These are phyloP conservation scores for Pararge aegeria DNA, from an alignment of 1,140 invertebrate species.

Conservation along the genomic window DNA sequence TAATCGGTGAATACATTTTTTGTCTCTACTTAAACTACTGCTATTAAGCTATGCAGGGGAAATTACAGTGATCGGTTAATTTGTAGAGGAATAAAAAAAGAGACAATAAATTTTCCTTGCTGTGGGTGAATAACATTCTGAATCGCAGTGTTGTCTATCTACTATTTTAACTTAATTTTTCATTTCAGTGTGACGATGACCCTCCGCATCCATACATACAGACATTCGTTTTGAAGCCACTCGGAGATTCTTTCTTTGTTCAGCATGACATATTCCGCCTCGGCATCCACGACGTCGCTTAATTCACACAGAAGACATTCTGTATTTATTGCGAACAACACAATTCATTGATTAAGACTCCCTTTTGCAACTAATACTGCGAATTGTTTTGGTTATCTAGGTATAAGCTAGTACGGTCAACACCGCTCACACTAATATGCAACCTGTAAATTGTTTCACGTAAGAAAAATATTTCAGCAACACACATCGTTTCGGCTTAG, in stretches of 20 bases:
- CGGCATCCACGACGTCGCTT: constrained; percentile 91
- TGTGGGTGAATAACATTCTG: no score
- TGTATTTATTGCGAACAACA: constrained; percentile 25
- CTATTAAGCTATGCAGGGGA: no score
- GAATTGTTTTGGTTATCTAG: constrained; percentile 70
- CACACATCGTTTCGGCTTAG: constrained; percentile 43
- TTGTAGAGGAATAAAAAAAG: no score
- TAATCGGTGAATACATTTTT: no score
- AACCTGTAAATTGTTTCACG: constrained; percentile 24
- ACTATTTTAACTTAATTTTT: no score
- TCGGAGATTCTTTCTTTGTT: constrained; percentile 91
- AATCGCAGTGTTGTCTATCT: no score
- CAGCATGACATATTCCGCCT: constrained; percentile 96
- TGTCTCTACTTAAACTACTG: no score
- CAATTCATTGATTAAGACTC: constrained; percentile 15
- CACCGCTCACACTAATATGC: constrained; percentile 28
- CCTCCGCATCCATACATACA: constrained; percentile 95
- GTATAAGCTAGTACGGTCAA: constrained; percentile 53
- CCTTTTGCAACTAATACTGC: constrained; percentile 25
- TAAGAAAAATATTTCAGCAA: constrained; percentile 35
- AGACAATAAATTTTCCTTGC: no score
- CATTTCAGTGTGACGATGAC: constrained; percentile 94
- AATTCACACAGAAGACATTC: constrained; percentile 22
- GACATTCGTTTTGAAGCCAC: constrained; percentile 93
- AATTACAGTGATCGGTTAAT: no score